A percentile compares a stretch with the other conserved stretches of the same genome.
These are phyloP conservation scores for Limenitis camilla DNA, from an alignment of 2,888 invertebrate genomes.

Conservation along the genomic window DNA sequence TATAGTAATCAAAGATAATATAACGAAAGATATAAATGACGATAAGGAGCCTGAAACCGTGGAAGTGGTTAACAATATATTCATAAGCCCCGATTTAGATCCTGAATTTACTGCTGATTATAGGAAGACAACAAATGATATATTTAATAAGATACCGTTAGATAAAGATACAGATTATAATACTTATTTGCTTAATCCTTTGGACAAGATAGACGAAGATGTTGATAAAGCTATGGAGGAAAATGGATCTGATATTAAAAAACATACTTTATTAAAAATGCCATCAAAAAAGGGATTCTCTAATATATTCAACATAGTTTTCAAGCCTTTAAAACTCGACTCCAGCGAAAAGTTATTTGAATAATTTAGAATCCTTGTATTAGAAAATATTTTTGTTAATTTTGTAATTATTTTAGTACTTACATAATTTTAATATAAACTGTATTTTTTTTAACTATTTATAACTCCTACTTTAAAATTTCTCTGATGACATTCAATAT, in stretches of 20 bases:
- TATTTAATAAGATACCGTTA: neutral
- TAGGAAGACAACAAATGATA: neutral
- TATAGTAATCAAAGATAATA: neutral
- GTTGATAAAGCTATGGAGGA: conserved; percentile 10
- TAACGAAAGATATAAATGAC: neutral
- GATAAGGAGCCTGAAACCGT: conserved; percentile 8
- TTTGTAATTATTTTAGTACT: conserved; percentile 1
- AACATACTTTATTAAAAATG: conserved; percentile 8
- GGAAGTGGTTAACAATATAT: conserved; percentile 15
- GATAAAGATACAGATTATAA: neutral
- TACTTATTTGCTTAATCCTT: conserved; percentile 1
- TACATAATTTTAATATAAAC: neutral
- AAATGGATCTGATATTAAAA: conserved; percentile 10
- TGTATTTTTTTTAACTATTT: no score
- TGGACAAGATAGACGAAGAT: conserved; percentile 11
- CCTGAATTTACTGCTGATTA: neutral
- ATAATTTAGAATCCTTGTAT: conserved; percentile 21
- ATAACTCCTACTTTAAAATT: no score
- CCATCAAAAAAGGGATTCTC: conserved; percentile 20
- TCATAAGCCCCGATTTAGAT: conserved; percentile 11
- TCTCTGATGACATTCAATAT: no score
- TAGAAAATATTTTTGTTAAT: conserved; percentile 14
- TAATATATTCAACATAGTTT: conserved; percentile 31
- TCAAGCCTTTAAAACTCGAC: conserved; percentile 24
- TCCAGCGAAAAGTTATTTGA: conserved; percentile 31